These are phyloP conservation scores for Sclerurus mexicanus DNA, from an alignment of 2,113 vertebrate species.

Conservation along the genomic window DNA sequence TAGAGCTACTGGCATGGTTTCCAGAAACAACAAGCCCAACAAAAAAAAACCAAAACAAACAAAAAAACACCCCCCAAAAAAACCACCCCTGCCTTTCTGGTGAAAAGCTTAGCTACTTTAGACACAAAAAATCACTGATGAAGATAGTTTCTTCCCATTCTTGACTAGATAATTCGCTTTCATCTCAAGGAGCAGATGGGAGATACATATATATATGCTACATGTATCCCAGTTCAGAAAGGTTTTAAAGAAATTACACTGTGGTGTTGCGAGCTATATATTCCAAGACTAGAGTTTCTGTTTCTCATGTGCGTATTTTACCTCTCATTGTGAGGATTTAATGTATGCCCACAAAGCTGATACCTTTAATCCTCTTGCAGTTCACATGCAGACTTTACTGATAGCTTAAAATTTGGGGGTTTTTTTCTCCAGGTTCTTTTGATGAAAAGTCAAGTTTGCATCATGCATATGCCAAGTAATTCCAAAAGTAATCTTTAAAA, in stretches of 20 bases:
- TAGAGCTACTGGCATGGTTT: background rate
- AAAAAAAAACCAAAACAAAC: too few relatives aligned
- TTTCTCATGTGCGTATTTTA: background rate
- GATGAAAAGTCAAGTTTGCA: background rate
- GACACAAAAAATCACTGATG: background rate
- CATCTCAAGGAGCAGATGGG: constrained; percentile 11
- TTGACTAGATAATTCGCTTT: background rate
- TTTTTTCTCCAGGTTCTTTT: background rate
- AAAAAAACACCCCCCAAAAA: background rate
- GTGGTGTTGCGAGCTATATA: background rate
- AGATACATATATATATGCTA: background rate
- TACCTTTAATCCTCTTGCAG: background rate
- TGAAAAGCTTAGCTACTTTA: background rate
- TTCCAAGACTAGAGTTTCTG: background rate
- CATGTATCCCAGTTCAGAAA: background rate
- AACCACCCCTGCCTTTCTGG: background rate
- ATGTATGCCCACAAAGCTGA: background rate
- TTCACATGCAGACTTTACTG: background rate
- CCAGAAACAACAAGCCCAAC: background rate
- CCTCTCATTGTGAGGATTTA: background rate
- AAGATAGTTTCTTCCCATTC: background rate
- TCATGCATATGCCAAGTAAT: background rate
- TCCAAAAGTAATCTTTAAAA: background rate
- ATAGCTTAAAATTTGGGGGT: background rate
- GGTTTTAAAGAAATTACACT: background rate